A percentile compares a stretch with the other conserved stretches of the same genome.
phyloP scores from a whole-genome alignment of 2,888 invertebrate genomes.

The Dendrolimus pini region DNA sequence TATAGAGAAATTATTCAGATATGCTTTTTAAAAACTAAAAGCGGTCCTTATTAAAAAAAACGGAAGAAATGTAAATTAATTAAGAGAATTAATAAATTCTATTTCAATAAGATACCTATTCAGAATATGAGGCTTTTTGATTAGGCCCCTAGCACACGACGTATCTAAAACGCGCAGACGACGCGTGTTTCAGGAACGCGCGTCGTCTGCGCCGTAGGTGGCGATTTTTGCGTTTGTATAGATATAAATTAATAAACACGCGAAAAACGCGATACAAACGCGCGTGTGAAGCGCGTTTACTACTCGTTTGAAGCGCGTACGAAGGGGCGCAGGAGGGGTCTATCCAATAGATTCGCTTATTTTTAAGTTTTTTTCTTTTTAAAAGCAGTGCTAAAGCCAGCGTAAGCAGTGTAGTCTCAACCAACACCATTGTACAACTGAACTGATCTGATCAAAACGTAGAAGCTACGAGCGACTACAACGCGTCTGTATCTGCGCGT shows the following conservation, averaged over 20 bases:
- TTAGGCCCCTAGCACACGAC: not conserved
- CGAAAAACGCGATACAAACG: not conserved
- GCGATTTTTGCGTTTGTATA: not conserved
- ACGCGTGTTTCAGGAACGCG: not conserved
- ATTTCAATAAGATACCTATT: too few species aligned
- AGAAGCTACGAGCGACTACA: constrained; percentile 8
- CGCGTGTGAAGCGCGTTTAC: not conserved
- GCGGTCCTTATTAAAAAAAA: too few species aligned
- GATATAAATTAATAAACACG: not conserved
- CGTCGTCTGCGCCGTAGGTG: not conserved
- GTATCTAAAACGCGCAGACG: not conserved
- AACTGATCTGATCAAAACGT: constrained; percentile 5
- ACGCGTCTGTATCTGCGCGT: constrained; percentile 9
- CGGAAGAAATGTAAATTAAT: too few species aligned
- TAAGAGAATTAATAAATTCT: too few species aligned
- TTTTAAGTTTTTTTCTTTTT: not conserved
- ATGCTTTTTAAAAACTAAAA: too few species aligned
- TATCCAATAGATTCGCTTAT: too few species aligned
- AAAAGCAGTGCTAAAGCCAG: not conserved
- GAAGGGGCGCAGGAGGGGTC: not conserved
- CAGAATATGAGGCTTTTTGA: too few species aligned
- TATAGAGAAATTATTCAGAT: too few species aligned
- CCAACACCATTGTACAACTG: constrained; percentile 4
- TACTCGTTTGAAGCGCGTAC: not conserved
- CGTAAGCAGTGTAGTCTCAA: constrained; percentile 3